Base-by-base conservation (phyloP, 2,888 invertebrate species). In the Hofmannophila pseudospretella region DNA sequence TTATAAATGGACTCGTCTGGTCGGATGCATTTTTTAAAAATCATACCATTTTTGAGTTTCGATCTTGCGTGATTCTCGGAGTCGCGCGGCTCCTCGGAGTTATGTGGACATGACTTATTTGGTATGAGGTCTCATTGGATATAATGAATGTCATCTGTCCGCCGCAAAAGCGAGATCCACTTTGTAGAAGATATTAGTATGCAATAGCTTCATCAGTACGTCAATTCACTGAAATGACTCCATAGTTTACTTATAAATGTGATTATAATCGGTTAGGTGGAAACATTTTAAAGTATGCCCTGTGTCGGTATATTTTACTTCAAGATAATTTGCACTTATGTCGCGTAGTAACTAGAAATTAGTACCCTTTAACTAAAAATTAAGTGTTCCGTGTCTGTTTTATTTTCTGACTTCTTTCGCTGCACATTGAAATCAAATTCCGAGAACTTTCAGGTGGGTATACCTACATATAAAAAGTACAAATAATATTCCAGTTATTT, bases 1-100 rank as follows among this genome's bases (percentile, higher is more conserved):
- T 81, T 79, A 81, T 81, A 80, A 82, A 84, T 76, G 81, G 75
- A 66, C 57, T 53, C 59, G 66, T 49, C 51, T 56, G 58, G 50
- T 40, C 44, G 60, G 57, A 64, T 62, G 58, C 58, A 65, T 68
- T 72, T 69, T 74, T 73, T 68, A 55, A 65, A 73, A 62, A 73
- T 74, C 67, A 66, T 70, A 63, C 66, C 63, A 48, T 70, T 79
- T 77, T 23, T 22, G 8, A 4, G 7, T 22, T 23, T n/a, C 23
- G 23, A n/a, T 67, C 58, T 63, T 65, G 54, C 52, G 53, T 47
- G 49, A 50, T 51, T 49, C 44, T 45, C 28, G 16, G 27, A 22
- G 12, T 30, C 7, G 7, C 11, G 9, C 14, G 13, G 29, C 3
- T 22, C n/a, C 11, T 20, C 12, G 19, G 19, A 12, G 2, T 28